These are phyloP conservation scores for Cariama cristata DNA, from an alignment of 2,113 vertebrate genomes.

Conservation along the genomic window DNA sequence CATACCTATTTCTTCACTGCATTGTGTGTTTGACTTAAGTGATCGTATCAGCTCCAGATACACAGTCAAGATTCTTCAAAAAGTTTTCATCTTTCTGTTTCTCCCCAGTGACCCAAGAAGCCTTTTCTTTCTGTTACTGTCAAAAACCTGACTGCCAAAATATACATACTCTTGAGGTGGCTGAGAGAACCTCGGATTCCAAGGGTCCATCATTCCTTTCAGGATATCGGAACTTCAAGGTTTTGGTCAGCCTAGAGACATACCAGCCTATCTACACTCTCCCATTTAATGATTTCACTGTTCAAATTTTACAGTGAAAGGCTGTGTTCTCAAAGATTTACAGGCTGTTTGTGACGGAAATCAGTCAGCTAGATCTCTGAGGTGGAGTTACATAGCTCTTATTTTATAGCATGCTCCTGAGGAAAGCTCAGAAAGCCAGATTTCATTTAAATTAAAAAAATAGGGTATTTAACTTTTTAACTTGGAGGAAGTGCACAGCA, in stretches of 20 bases:
- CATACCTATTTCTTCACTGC: neutral
- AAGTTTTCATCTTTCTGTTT: neutral
- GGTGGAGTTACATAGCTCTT: neutral
- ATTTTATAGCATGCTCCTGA: neutral
- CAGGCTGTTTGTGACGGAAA: neutral
- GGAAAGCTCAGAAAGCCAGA: neutral
- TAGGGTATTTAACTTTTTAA: neutral
- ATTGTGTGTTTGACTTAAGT: neutral
- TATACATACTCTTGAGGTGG: neutral
- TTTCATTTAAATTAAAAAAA: neutral
- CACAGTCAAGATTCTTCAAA: neutral
- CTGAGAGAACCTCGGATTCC: neutral
- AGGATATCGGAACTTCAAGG: neutral
- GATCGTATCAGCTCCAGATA: neutral
- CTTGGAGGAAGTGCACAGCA: neutral
- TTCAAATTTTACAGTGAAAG: neutral
- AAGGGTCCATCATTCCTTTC: neutral
- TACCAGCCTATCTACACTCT: neutral
- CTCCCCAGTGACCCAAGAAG: neutral
- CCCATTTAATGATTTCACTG: neutral
- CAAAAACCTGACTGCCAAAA: neutral
- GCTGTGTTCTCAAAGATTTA: neutral
- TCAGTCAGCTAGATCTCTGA: neutral
- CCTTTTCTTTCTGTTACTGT: neutral
- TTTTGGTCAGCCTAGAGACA: neutral